These are phyloP conservation scores for Argynnis bischoffii DNA, from an alignment of 2,888 invertebrate species.

Conservation along the genomic window DNA sequence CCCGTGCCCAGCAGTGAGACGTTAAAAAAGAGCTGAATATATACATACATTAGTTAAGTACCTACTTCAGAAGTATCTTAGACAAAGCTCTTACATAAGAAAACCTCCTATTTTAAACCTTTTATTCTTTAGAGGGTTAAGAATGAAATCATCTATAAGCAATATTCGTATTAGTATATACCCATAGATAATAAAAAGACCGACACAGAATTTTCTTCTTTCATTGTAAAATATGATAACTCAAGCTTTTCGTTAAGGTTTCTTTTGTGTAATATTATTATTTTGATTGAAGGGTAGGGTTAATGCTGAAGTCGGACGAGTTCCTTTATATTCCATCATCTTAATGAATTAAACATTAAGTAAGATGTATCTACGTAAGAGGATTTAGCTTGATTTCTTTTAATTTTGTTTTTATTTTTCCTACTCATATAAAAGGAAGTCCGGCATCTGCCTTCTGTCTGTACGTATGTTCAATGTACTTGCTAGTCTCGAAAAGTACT, in stretches of 20 bases:
- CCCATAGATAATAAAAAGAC: not conserved
- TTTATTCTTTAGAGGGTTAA: not conserved
- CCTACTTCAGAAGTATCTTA: too few relatives aligned
- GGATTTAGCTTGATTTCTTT: too few relatives aligned
- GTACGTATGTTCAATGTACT: too few relatives aligned
- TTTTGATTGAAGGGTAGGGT: slow-evolving; percentile 35
- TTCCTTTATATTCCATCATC: slow-evolving; percentile 30
- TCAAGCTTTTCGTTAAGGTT: slow-evolving; percentile 17
- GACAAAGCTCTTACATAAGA: not conserved
- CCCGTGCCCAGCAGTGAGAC: too few relatives aligned
- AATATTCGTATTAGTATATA: not conserved
- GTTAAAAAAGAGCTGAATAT: too few relatives aligned
- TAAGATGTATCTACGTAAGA: too few relatives aligned
- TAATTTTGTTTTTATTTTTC: too few relatives aligned
- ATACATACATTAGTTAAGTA: too few relatives aligned
- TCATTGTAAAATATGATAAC: slow-evolving; percentile 15
- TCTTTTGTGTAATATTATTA: slow-evolving; percentile 35
- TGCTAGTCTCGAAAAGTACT: too few relatives aligned
- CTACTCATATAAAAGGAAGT: too few relatives aligned
- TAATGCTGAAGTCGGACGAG: slow-evolving; percentile 27
- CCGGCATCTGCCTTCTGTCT: too few relatives aligned
- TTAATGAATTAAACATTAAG: slow-evolving; percentile 22
- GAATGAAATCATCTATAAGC: slow-evolving; percentile 3
- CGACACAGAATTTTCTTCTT: not conserved
- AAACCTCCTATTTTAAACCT: not conserved